phyloP scores from a whole-genome alignment of 2,113 vertebrate genomes.

The Antechinus stuartii region DNA sequence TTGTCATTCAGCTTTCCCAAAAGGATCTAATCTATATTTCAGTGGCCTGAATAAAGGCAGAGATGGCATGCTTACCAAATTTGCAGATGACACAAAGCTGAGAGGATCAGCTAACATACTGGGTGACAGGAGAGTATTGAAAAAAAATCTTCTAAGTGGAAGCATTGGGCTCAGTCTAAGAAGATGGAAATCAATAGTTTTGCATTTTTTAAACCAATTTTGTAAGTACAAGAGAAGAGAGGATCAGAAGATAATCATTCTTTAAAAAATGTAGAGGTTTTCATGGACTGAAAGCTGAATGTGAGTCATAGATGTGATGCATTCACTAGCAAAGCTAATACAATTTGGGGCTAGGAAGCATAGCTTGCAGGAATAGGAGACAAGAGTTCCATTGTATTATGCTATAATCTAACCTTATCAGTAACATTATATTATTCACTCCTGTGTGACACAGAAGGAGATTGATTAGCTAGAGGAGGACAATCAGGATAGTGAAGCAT shows the following conservation, averaged over 20 bases:
- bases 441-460: background rate
- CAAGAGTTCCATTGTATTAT: background rate
- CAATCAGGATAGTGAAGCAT: background rate
- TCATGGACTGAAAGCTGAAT: background rate
- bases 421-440: background rate
- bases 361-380: background rate
- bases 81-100: background rate
- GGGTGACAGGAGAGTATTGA: background rate
- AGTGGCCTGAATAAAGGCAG: background rate
- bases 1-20: background rate
- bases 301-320: background rate
- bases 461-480: background rate
- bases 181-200: background rate
- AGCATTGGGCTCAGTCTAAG: background rate
- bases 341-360: background rate
- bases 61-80: background rate
- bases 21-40: background rate
- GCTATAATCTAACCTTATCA: too few relatives aligned
- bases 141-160: background rate
- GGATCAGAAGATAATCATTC: background rate
- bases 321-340: background rate
- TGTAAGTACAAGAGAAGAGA: background rate
- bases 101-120: background rate
- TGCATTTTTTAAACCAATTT: background rate
- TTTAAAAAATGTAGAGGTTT: background rate